Percentiles rank a stretch among this genome's conserved stretches.
Evolutionary conservation across 2,888 invertebrate species (phyloP).

Genomic region (Phortica okadai): DNA sequence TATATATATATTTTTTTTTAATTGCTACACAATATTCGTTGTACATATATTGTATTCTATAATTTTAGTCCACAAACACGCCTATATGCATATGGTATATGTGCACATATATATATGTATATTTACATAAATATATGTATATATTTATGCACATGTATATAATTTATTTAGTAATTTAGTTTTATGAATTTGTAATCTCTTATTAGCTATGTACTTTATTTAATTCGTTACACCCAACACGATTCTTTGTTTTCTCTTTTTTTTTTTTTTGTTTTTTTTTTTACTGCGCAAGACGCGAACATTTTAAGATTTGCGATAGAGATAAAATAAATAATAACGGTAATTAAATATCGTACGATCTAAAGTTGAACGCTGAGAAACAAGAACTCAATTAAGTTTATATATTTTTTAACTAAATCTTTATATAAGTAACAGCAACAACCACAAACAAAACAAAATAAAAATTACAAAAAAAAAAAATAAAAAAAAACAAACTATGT

Average conservation of each 20-base stretch:
- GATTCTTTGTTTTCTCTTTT: not conserved
- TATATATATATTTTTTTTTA: not conserved
- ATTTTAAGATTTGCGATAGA: no score
- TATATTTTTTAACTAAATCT: constrained; percentile 31
- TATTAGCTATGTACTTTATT: not conserved
- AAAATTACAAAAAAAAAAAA: constrained; percentile 39
- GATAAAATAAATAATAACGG: constrained; percentile 49
- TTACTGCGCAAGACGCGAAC: no score
- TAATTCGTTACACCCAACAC: not conserved
- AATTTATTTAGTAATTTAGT: not conserved
- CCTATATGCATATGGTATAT: not conserved
- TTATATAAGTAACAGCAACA: constrained; percentile 54
- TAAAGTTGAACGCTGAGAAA: constrained; percentile 4
- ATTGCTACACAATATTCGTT: not conserved
- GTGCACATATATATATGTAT: not conserved
- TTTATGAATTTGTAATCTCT: not conserved
- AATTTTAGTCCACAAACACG: not conserved
- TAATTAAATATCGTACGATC: constrained; percentile 38
- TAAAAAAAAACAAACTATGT: constrained; percentile 28
- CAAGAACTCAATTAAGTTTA: constrained; percentile 32
- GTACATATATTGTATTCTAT: constrained; percentile 30
- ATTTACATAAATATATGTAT: not conserved
- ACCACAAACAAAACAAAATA: constrained; percentile 42
- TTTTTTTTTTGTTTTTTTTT: not conserved
- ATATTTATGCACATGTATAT: not conserved